Conservation (phyloP, 2,888 invertebrate genomes). For the Chrysolina oricalcia region DNA sequence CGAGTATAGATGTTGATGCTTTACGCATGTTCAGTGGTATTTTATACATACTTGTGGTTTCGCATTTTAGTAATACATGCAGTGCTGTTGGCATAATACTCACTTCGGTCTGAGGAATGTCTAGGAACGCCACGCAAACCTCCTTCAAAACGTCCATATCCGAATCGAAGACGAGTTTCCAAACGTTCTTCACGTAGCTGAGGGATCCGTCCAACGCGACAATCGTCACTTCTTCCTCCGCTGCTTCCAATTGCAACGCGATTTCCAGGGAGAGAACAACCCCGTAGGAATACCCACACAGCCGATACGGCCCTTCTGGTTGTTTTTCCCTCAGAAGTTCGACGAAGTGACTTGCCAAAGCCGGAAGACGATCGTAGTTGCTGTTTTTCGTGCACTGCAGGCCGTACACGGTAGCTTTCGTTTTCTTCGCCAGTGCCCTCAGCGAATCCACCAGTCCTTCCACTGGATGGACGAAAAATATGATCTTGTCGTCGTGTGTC, state of each 20-base stretch:
- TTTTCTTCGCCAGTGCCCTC: slow-evolving; percentile 39
- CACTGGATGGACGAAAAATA: slow-evolving; percentile 53
- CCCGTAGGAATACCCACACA: slow-evolving; percentile 55
- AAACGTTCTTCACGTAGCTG: slow-evolving; percentile 33
- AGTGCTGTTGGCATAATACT: neutral
- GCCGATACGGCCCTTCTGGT: slow-evolving; percentile 48
- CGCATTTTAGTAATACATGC: no score
- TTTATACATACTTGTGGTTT: no score
- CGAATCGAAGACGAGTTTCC: neutral
- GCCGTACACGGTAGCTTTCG: slow-evolving; percentile 49
- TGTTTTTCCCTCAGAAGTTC: slow-evolving; percentile 42
- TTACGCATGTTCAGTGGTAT: no score
- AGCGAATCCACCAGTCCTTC: slow-evolving; percentile 49
- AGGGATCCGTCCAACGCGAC: slow-evolving; percentile 50
- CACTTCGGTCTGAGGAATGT: slow-evolving; percentile 28
- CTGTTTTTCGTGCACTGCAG: slow-evolving; percentile 48
- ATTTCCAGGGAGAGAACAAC: slow-evolving; percentile 50
- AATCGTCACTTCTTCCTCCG: slow-evolving; percentile 45
- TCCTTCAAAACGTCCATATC: neutral
- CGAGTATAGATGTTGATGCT: no score
- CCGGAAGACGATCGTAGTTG: slow-evolving; percentile 41
- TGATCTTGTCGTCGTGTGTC: slow-evolving; percentile 13
- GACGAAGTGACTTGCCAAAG: slow-evolving; percentile 40
- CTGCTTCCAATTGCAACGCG: slow-evolving; percentile 46
- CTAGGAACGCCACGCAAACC: slow-evolving; percentile 35